Conservation (phyloP, 1,140 invertebrate species). For the Varroa destructor region DNA sequence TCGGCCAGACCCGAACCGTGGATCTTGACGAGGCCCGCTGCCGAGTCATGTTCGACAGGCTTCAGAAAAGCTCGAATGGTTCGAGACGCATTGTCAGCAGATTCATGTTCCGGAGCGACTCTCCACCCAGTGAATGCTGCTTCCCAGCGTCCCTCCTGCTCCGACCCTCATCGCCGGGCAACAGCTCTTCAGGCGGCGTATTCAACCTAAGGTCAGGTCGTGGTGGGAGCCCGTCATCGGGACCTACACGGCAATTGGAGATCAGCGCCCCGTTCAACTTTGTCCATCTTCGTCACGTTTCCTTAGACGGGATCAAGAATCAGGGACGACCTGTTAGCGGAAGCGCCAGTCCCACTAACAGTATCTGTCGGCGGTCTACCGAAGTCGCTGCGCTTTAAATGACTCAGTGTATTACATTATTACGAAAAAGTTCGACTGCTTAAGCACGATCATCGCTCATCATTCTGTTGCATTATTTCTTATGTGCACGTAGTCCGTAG, state of each 20-base stretch:
- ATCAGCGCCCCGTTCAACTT: constrained; percentile 23
- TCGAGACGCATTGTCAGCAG: background rate
- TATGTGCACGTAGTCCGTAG: no score
- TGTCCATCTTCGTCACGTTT: background rate
- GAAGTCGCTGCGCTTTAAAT: no score
- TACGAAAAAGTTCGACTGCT: no score
- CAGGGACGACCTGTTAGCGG: no score
- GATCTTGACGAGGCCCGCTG: constrained; percentile 15
- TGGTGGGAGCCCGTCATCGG: no score
- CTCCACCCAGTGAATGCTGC: constrained; percentile 3
- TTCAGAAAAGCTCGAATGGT: background rate
- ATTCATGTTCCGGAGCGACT: constrained; percentile 2
- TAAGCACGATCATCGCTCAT: no score
- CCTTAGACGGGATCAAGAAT: background rate
- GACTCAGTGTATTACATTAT: no score
- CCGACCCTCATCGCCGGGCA: background rate
- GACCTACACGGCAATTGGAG: background rate
- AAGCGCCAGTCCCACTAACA: no score
- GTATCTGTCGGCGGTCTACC: no score
- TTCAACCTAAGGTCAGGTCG: no score
- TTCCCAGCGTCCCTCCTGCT: constrained; percentile 9
- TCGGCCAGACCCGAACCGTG: background rate
- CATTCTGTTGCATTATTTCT: no score
- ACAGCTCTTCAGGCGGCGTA: background rate
- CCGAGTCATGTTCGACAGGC: background rate